Conservation (phyloP, 2,113 vertebrate species). For the Colaptes auratus region DNA sequence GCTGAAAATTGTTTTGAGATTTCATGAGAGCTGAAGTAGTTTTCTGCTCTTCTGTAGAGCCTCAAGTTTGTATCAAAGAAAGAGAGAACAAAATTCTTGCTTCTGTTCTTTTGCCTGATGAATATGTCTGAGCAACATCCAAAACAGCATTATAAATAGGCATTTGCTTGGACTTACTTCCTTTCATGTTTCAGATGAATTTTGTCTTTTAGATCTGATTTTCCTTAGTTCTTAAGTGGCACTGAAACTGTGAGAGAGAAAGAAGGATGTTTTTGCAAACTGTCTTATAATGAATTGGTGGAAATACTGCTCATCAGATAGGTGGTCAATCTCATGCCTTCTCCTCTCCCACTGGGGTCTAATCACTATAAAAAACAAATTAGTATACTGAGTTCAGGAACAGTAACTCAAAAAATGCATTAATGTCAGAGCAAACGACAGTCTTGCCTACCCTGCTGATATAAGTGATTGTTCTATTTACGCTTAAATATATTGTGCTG, state of each 20-base stretch:
- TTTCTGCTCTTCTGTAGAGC: not conserved
- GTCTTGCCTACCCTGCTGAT: slow-evolving; percentile 34
- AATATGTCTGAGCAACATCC: not conserved
- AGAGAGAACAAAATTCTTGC: not conserved
- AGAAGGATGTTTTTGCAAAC: not conserved
- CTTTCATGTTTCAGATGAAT: not conserved
- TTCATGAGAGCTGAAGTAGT: slow-evolving; percentile 17
- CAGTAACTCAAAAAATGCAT: slow-evolving; percentile 39
- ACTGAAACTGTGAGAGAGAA: not conserved
- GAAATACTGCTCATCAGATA: not conserved
- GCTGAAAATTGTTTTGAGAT: slow-evolving; percentile 11
- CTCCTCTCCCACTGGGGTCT: not conserved
- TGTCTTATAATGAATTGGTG: not conserved
- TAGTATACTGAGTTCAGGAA: not conserved
- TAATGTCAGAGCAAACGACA: slow-evolving; percentile 26
- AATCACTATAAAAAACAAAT: slow-evolving; percentile 49
- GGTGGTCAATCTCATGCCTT: slow-evolving; percentile 20
- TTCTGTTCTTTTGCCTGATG: not conserved
- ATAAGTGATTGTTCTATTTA: slow-evolving; percentile 38
- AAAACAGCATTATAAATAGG: not conserved
- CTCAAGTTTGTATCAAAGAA: not conserved
- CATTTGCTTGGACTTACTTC: not conserved
- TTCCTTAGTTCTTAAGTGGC: not conserved
- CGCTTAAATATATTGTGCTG: not conserved
- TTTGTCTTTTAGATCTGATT: not conserved